Evolutionary conservation across 2,113 vertebrate species (phyloP).

Genomic region (Ascaphus truei): DNA sequence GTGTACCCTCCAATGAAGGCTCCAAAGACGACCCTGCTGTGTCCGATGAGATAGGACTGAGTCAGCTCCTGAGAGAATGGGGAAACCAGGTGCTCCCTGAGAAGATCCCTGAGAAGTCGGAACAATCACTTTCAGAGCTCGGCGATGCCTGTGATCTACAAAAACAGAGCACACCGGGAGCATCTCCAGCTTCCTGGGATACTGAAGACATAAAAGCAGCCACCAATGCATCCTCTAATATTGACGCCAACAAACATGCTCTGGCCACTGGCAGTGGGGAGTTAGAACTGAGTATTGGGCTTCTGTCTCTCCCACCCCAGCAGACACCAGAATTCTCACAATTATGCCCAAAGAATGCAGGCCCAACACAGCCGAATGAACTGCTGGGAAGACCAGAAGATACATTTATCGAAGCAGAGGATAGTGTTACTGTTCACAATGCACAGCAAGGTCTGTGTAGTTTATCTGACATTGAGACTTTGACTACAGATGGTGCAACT

Average conservation of each 20-base stretch:
- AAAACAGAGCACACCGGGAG: background rate
- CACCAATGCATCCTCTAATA: background rate
- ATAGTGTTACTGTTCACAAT: background rate
- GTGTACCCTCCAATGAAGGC: background rate
- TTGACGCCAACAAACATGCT: background rate
- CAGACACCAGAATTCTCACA: background rate
- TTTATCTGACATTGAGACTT: background rate
- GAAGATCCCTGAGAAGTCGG: background rate
- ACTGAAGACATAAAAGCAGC: background rate
- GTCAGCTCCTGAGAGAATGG: slow-evolving; percentile 29
- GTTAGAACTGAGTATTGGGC: background rate
- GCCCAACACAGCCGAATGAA: background rate
- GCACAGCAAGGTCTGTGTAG: background rate
- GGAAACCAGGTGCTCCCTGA: slow-evolving; percentile 17
- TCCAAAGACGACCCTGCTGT: background rate
- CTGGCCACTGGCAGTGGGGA: background rate
- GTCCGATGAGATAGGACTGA: slow-evolving; percentile 5
- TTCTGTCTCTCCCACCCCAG: background rate
- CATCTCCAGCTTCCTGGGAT: background rate
- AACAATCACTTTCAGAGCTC: background rate
- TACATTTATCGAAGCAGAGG: background rate
- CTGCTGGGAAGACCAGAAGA: background rate
- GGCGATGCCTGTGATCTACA: background rate
- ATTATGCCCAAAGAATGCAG: background rate
- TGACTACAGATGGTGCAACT: slow-evolving; percentile 1